Conservation (phyloP, 2,113 vertebrate genomes). For the Loxodonta africana region DNA sequence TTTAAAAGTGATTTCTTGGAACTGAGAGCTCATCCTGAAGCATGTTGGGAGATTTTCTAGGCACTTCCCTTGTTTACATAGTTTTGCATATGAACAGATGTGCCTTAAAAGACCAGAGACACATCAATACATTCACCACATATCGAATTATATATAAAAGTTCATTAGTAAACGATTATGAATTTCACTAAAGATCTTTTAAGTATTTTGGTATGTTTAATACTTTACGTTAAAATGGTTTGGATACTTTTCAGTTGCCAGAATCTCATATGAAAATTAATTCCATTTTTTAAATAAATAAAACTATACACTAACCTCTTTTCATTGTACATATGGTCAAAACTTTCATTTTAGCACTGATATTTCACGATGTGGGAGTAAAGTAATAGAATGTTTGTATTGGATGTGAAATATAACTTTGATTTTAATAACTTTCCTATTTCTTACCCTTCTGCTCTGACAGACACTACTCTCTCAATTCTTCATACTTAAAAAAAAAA, state of each 20-base stretch:
- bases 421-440: neutral
- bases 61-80: constrained; percentile 12
- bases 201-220: constrained; percentile 16
- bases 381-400: constrained; percentile 18
- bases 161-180: constrained; percentile 53
- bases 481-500: neutral
- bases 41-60: constrained; percentile 19
- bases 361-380: neutral
- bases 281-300: constrained; percentile 11
- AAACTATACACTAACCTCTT: constrained; percentile 23
- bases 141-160: constrained; percentile 13
- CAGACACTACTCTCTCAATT: neutral
- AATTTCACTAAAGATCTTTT: constrained; percentile 44
- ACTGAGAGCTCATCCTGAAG: constrained; percentile 1
- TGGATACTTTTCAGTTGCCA: constrained; percentile 6
- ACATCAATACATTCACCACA: neutral
- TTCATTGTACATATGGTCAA: constrained; percentile 5
- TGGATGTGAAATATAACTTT: neutral
- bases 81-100: constrained; percentile 61
- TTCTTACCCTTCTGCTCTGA: neutral
- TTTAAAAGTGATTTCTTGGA: constrained; percentile 47
- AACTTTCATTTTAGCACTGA: neutral
- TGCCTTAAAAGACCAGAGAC: constrained; percentile 41
- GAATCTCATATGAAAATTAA: constrained; percentile 42
- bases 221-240: constrained; percentile 27